These are phyloP conservation scores for Pitangus sulphuratus DNA, from an alignment of 2,797 vertebrate genomes.

Conservation along the genomic window DNA sequence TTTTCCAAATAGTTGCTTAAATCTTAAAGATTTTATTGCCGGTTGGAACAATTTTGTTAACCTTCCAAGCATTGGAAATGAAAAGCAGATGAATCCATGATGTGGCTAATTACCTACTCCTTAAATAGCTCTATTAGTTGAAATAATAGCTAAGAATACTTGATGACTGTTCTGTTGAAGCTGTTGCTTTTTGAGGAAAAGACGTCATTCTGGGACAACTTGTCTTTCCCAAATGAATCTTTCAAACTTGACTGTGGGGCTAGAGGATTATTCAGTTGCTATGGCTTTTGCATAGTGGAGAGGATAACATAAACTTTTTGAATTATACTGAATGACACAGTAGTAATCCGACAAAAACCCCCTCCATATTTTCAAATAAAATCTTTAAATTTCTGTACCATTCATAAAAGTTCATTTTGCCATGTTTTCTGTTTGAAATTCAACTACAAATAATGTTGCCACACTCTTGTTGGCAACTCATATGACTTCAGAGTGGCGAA, in stretches of 20 bases:
- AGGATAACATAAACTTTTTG: not conserved
- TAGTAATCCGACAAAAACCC: not conserved
- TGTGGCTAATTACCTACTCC: conserved; percentile 5
- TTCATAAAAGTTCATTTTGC: not conserved
- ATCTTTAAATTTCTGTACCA: not conserved
- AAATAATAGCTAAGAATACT: conserved; percentile 22
- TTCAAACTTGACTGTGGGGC: not conserved
- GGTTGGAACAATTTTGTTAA: conserved; percentile 17
- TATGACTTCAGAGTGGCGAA: not conserved
- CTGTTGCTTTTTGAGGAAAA: not conserved
- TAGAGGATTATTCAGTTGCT: not conserved
- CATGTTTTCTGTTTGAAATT: not conserved
- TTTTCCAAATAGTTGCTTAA: not conserved
- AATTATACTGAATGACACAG: not conserved
- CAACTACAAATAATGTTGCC: not conserved
- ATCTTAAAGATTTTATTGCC: conserved; percentile 13
- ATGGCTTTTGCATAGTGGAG: not conserved
- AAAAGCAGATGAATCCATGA: conserved; percentile 18
- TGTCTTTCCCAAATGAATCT: not conserved
- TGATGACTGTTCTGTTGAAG: not conserved
- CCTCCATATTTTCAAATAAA: not conserved
- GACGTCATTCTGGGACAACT: not conserved
- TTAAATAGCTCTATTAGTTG: conserved; percentile 30
- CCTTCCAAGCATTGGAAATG: not conserved
- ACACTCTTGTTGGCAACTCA: not conserved